Evolutionary conservation across 2,888 invertebrate genomes (phyloP).

Genomic region (Lathronympha strigana): DNA sequence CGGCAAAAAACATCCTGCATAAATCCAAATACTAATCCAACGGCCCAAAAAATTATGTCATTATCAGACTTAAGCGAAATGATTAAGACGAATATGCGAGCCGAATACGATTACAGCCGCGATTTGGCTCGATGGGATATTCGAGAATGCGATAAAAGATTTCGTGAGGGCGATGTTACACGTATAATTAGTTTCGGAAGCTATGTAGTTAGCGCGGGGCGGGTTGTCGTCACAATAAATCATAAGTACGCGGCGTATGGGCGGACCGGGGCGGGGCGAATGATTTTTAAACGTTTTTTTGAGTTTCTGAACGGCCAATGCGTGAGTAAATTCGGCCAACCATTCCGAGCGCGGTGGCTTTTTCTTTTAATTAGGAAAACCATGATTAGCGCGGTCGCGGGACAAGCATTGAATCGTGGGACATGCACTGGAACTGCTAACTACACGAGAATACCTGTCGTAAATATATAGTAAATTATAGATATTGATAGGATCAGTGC

Average conservation of each 20-base stretch:
- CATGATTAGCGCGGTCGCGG: slow-evolving; percentile 74
- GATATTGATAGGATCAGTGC: neutral
- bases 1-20: neutral
- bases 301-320: slow-evolving; percentile 77
- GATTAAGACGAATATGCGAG: slow-evolving; percentile 64
- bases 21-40: slow-evolving; percentile 43
- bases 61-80: slow-evolving; percentile 54
- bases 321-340: slow-evolving; percentile 73
- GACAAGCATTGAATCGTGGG: slow-evolving; percentile 49
- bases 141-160: slow-evolving; percentile 70
- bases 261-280: slow-evolving; percentile 80
- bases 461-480: neutral
- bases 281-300: slow-evolving; percentile 83
- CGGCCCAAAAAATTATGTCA: slow-evolving; percentile 35
- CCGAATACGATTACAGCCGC: slow-evolving; percentile 63
- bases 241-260: slow-evolving; percentile 81
- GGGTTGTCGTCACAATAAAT: slow-evolving; percentile 81
- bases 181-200: slow-evolving; percentile 80
- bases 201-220: slow-evolving; percentile 79
- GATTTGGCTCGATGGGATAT: slow-evolving; percentile 64
- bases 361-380: slow-evolving; percentile 80
- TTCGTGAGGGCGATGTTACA: slow-evolving; percentile 67
- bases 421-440: neutral
- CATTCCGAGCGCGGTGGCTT: slow-evolving; percentile 78
- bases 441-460: neutral